Evolutionary conservation across 2,113 vertebrate species (phyloP).

Genomic region (Lampris incognitus): DNA sequence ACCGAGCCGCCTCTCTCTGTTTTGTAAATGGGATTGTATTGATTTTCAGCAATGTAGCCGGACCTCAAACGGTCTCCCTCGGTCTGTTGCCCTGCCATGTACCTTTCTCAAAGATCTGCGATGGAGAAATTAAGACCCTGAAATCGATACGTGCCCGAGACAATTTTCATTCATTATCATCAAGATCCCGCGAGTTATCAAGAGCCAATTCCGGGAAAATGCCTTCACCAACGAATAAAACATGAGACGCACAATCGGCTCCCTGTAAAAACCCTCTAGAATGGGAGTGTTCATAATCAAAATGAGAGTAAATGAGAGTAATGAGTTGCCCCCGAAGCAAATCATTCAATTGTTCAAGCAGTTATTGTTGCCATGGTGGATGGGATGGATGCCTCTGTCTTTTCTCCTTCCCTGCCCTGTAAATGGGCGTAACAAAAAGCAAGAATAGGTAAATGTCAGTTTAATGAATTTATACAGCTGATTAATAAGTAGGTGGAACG

Average conservation of each 20-base stretch:
- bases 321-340: slow-evolving; percentile 11
- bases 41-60: slow-evolving; percentile 82
- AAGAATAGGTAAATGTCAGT: slow-evolving; percentile 18
- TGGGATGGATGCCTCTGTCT: not conserved
- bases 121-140: slow-evolving; percentile 83
- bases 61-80: slow-evolving; percentile 80
- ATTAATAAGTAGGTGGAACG: not conserved
- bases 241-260: slow-evolving; percentile 32
- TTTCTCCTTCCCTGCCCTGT: not conserved
- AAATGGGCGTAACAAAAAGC: not conserved
- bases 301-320: slow-evolving; percentile 40
- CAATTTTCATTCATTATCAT: slow-evolving; percentile 85
- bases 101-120: slow-evolving; percentile 79
- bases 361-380: not conserved
- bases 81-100: slow-evolving; percentile 76
- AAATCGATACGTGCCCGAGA: slow-evolving; percentile 87
- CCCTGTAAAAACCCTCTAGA: slow-evolving; percentile 28
- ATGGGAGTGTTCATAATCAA: slow-evolving; percentile 14
- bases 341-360: slow-evolving; percentile 30
- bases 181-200: slow-evolving; percentile 85
- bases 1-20: slow-evolving; percentile 77
- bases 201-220: slow-evolving; percentile 85
- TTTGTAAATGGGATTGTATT: slow-evolving; percentile 85
- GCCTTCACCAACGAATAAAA: slow-evolving; percentile 72
- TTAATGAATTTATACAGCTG: slow-evolving; percentile 16